Conservation (phyloP, 2,113 vertebrate genomes). For the Desmodus rotundus region DNA sequence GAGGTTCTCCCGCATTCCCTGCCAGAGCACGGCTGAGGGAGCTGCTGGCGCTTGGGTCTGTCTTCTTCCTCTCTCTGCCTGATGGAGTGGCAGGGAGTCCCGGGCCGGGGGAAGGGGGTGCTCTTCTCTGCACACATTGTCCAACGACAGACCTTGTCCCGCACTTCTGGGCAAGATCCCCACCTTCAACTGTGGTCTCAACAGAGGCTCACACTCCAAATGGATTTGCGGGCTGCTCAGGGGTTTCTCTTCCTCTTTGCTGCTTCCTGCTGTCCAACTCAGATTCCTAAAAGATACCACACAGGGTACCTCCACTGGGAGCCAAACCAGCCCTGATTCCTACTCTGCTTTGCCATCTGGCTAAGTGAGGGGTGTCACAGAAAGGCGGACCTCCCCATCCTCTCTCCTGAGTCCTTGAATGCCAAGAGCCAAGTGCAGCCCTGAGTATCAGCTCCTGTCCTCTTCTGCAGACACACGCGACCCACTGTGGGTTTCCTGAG, state of each 20-base stretch:
- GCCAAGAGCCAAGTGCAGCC: neutral
- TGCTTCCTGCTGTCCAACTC: neutral
- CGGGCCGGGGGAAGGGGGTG: neutral
- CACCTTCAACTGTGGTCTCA: neutral
- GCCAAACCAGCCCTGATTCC: neutral
- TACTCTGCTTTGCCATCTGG: neutral
- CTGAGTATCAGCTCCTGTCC: fast-evolving
- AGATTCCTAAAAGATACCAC: neutral
- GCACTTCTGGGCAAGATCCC: neutral
- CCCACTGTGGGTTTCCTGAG: neutral
- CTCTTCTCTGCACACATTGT: neutral
- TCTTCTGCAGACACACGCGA: neutral
- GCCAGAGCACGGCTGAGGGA: neutral
- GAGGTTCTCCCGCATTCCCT: neutral
- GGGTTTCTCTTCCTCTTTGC: neutral
- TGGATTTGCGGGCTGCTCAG: neutral
- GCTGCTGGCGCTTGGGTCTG: neutral
- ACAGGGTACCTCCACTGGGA: neutral
- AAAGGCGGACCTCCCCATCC: neutral
- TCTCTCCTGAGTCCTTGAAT: neutral
- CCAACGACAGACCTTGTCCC: too few species aligned
- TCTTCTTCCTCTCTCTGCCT: neutral
- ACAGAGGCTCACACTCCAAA: neutral
- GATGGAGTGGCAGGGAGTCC: neutral
- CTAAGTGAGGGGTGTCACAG: neutral